Evolutionary conservation across 2,113 vertebrate genomes (phyloP).

Genomic region (Scatophagus argus): DNA sequence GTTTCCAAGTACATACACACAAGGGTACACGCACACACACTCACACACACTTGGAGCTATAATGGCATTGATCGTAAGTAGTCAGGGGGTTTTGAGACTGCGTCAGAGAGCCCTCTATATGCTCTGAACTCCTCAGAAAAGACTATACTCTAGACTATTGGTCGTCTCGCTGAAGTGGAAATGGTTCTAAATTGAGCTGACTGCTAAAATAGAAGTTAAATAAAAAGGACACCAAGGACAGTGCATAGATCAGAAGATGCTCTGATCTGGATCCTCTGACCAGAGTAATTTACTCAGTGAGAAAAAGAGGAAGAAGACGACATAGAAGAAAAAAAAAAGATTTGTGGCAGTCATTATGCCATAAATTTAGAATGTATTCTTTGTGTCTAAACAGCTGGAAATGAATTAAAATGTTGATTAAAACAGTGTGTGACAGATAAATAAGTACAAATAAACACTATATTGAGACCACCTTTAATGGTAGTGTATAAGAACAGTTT

Average conservation of each 20-base stretch:
- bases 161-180: slow-evolving; percentile 25
- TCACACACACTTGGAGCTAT: slow-evolving; percentile 11
- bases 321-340: neutral
- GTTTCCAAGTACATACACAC: slow-evolving; percentile 5
- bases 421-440: neutral
- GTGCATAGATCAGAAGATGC: slow-evolving; percentile 18
- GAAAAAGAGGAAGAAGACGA: too few relatives aligned
- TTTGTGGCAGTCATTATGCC: neutral
- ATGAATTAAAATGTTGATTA: neutral
- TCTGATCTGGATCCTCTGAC: neutral
- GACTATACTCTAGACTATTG: slow-evolving; percentile 21
- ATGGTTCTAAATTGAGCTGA: slow-evolving; percentile 25
- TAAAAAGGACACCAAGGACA: neutral
- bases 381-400: neutral
- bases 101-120: slow-evolving; percentile 29
- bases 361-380: neutral
- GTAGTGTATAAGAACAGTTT: neutral
- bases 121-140: slow-evolving; percentile 27
- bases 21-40: neutral
- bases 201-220: slow-evolving; percentile 28
- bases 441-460: neutral
- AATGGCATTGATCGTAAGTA: slow-evolving; percentile 45
- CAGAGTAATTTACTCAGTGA: slow-evolving; percentile 1
- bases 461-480: neutral
- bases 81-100: slow-evolving; percentile 34